Evolutionary conservation across 1,140 invertebrate species (phyloP).

Genomic region (Drosophila chauvacae): DNA sequence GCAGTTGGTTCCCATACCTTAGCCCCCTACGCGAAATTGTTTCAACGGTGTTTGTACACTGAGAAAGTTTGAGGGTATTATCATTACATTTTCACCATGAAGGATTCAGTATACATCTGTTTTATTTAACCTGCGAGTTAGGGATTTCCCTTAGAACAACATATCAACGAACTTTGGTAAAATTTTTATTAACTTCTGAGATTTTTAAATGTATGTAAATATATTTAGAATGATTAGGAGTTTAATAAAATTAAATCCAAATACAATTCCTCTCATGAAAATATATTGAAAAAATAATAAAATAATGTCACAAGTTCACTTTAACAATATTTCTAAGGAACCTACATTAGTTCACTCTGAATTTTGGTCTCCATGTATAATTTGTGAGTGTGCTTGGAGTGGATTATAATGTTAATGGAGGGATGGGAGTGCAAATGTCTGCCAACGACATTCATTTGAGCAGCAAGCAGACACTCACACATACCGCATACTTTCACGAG

Average conservation of each 20-base stretch:
- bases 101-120: not conserved
- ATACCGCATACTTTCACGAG: not conserved
- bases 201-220: not conserved
- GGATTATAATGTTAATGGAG: constrained; percentile 48
- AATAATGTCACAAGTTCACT: not conserved
- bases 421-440: constrained; percentile 52
- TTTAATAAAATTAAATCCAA: not conserved
- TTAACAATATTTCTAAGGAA: not conserved
- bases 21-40: constrained; percentile 39
- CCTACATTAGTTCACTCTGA: not conserved
- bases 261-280: not conserved
- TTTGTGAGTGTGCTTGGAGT: constrained; percentile 11
- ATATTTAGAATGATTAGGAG: not conserved
- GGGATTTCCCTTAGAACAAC: not conserved
- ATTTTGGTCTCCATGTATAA: not conserved
- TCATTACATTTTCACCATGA: no score
- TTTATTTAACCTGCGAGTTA: not conserved
- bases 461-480: constrained; percentile 12
- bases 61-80: not conserved
- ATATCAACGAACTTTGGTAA: not conserved
- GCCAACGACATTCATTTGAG: constrained; percentile 72
- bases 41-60: constrained; percentile 23
- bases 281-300: not conserved
- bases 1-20: not conserved
- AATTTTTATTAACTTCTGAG: not conserved